Percentiles rank a stretch among this genome's conserved stretches.
These are phyloP conservation scores for Solenopsis invicta DNA, from an alignment of 1,140 invertebrate genomes.

Conservation along the genomic window DNA sequence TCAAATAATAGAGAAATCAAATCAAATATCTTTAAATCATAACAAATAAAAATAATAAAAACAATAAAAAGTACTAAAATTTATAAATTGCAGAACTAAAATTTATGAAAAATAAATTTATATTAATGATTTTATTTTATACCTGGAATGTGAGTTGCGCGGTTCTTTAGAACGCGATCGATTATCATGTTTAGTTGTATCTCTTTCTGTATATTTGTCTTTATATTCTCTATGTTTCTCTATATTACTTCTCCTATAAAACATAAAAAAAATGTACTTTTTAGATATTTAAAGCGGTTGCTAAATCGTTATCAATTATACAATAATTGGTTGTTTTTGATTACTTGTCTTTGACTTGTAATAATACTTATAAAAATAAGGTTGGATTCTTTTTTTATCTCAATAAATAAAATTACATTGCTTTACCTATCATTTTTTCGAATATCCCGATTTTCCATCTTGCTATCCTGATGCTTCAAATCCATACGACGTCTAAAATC, in stretches of 20 bases:
- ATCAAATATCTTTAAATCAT: not conserved
- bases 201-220: slow-evolving; percentile 40
- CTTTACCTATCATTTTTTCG: slow-evolving; percentile 58
- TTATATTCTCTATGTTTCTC: slow-evolving; percentile 33
- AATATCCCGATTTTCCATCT: not conserved
- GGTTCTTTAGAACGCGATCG: slow-evolving; percentile 62
- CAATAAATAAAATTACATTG: not conserved
- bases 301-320: no score
- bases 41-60: no score
- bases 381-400: not conserved
- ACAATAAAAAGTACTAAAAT: not conserved
- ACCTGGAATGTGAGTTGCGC: slow-evolving; percentile 57
- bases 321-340: no score
- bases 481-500: slow-evolving; percentile 28
- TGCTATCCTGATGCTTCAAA: not conserved
- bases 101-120: slow-evolving; percentile 11
- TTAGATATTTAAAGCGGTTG: not conserved
- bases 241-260: slow-evolving; percentile 21
- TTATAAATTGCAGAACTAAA: not conserved
- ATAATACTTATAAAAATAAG: no score
- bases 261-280: not conserved
- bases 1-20: not conserved
- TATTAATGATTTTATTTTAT: not conserved
- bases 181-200: slow-evolving; percentile 33
- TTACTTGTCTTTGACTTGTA: no score